These are phyloP conservation scores for Antennarius striatus DNA, from an alignment of 2,113 vertebrate genomes.

Conservation along the genomic window DNA sequence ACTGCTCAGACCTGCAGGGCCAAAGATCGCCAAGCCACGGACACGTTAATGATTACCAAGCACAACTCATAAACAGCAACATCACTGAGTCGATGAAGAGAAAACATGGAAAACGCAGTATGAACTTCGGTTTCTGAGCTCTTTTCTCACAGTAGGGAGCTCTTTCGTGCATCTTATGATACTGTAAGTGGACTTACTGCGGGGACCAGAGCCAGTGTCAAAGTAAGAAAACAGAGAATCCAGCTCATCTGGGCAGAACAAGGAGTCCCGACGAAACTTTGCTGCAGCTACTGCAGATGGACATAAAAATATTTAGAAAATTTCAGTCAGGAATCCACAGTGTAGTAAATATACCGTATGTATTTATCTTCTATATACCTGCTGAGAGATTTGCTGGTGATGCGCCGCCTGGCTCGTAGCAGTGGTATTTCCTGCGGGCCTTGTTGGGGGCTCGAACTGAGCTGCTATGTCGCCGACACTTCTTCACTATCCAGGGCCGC, in stretches of 20 bases:
- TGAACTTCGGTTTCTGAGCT: not conserved
- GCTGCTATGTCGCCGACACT: slow-evolving; percentile 86
- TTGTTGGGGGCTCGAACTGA: slow-evolving; percentile 76
- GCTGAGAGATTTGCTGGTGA: slow-evolving; percentile 84
- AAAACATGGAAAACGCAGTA: not conserved
- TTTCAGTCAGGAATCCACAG: slow-evolving; percentile 3
- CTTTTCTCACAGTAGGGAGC: not conserved
- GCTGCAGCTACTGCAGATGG: slow-evolving; percentile 84
- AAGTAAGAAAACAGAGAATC: slow-evolving; percentile 98
- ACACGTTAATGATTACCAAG: slow-evolving; percentile 78
- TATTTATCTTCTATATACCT: slow-evolving; percentile 70
- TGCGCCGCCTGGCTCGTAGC: slow-evolving; percentile 79
- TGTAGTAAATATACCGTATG: too few species aligned
- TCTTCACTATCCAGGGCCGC: slow-evolving; percentile 85
- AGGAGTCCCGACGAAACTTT: slow-evolving; percentile 92
- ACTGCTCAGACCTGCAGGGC: slow-evolving; percentile 94
- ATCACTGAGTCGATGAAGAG: not conserved
- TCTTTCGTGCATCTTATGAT: not conserved
- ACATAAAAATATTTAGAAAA: slow-evolving; percentile 10
- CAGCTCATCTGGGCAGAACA: slow-evolving; percentile 98
- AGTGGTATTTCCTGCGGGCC: slow-evolving; percentile 82
- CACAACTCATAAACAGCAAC: not conserved
- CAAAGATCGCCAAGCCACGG: slow-evolving; percentile 78
- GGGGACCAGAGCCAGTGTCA: slow-evolving; percentile 85
- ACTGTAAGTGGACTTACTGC: slow-evolving; percentile 69